Conservation (phyloP, 2,113 vertebrate genomes). For the Ciconia boyciana region DNA sequence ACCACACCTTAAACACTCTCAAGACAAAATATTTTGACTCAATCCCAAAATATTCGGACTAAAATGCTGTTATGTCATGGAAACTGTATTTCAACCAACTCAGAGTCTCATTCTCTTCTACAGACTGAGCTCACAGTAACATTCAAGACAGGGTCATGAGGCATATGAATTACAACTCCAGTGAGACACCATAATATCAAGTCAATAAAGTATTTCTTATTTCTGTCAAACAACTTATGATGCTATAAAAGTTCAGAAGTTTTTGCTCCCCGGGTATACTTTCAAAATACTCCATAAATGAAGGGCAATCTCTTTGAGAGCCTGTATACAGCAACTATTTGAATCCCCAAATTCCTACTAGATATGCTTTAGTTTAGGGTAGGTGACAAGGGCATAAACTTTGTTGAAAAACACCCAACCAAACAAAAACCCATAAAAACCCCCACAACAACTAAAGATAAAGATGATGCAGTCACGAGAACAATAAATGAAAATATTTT, state of each 20-base stretch:
- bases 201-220: neutral
- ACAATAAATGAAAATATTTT: neutral
- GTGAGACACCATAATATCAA: neutral
- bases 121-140: neutral
- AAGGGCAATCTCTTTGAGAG: neutral
- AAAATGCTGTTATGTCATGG: neutral
- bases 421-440: neutral
- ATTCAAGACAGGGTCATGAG: neutral
- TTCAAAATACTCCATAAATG: neutral
- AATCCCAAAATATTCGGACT: neutral
- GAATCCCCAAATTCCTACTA: neutral
- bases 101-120: neutral
- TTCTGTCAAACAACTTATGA: neutral
- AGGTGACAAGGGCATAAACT: neutral
- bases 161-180: neutral
- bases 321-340: neutral
- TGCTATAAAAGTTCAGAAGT: neutral
- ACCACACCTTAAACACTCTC: neutral
- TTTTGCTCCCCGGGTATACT: neutral
- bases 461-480: neutral
- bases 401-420: neutral
- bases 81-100: neutral
- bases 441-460: neutral
- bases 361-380: neutral
- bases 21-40: neutral